phyloP scores from a whole-genome alignment of 2,113 vertebrate species.

The Chauna torquata region DNA sequence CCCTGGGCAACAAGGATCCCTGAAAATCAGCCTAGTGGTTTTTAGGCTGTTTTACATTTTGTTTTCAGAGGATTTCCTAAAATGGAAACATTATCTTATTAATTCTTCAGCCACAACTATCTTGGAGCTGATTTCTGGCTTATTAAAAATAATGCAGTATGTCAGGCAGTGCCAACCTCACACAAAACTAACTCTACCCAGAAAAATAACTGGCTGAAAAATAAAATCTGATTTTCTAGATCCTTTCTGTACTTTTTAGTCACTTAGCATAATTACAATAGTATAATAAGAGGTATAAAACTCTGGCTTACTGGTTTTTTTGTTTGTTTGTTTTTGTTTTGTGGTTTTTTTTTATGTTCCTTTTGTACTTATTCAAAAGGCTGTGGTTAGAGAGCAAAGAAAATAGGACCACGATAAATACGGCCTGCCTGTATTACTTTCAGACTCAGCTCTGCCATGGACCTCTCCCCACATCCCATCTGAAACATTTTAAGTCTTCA shows the following conservation, averaged over 20 bases:
- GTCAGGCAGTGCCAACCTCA: not conserved
- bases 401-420: not conserved
- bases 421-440: not conserved
- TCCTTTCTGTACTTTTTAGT: not conserved
- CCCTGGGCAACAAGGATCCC: not conserved
- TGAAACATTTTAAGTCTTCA: not conserved
- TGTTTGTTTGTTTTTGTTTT: not conserved
- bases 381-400: not conserved
- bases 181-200: not conserved
- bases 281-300: not conserved
- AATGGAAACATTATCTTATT: constrained; percentile 12
- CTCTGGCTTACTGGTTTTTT: not conserved
- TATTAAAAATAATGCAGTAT: constrained; percentile 2
- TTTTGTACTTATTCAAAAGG: not conserved
- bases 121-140: not conserved
- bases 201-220: not conserved
- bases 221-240: not conserved
- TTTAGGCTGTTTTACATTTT: not conserved
- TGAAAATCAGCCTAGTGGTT: not conserved
- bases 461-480: not conserved
- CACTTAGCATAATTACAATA: not conserved
- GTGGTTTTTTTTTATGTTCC: not conserved
- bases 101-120: not conserved
- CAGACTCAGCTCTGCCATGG: not conserved
- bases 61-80: constrained; percentile 35